A percentile compares a stretch with the other conserved stretches of the same genome.
Evolutionary conservation across 2,113 vertebrate species (phyloP).

Genomic region (Cichladusa arquata): DNA sequence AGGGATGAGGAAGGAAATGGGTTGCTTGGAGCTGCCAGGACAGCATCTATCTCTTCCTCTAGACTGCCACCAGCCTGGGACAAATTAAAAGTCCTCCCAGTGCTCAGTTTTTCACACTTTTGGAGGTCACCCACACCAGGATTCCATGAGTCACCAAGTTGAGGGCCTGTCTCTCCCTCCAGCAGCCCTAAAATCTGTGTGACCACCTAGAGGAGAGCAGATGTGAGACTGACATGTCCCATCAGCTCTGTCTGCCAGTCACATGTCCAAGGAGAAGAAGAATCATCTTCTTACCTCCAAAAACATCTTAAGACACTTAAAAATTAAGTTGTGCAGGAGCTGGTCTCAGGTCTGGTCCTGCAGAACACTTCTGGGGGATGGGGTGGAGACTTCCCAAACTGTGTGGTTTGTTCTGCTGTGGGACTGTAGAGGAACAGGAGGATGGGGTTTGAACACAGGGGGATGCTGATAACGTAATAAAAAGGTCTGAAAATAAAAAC

Average conservation of each 20-base stretch:
- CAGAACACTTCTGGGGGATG: neutral
- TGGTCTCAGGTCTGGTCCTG: neutral
- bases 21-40: neutral
- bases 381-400: neutral
- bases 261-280: neutral
- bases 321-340: neutral
- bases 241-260: neutral
- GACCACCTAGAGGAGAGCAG: neutral
- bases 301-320: neutral
- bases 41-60: neutral
- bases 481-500: neutral
- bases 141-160: neutral
- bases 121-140: neutral
- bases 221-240: neutral
- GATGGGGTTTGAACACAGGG: neutral
- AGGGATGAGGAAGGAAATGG: neutral
- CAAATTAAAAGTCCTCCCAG: neutral
- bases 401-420: neutral
- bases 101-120: neutral
- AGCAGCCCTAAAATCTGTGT: neutral
- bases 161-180: neutral
- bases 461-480: neutral
- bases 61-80: neutral
- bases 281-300: neutral
- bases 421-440: neutral